These are phyloP conservation scores for Tipula confusa DNA, from an alignment of 2,888 invertebrate species.

Conservation along the genomic window DNA sequence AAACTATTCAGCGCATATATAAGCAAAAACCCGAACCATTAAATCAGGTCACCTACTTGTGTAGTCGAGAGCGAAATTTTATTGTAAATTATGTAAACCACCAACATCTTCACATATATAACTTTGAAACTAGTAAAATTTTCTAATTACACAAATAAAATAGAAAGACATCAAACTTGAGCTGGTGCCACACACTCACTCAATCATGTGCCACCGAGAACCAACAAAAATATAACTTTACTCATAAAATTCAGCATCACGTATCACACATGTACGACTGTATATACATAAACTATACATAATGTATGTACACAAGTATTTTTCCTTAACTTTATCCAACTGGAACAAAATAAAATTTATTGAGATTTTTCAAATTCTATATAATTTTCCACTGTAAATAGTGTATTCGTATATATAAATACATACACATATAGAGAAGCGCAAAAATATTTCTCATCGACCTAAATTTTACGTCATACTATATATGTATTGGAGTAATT, in stretches of 20 bases:
- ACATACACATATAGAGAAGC: background rate
- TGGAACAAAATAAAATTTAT: constrained; percentile 25
- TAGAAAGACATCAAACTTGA: background rate
- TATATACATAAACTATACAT: background rate
- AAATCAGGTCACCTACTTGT: background rate
- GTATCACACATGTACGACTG: background rate
- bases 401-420: background rate
- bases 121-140: background rate
- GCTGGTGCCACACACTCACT: background rate
- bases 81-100: no score
- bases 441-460: background rate
- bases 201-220: background rate
- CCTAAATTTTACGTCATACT: constrained; percentile 6
- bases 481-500: background rate
- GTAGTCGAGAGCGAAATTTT: background rate
- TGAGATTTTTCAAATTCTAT: background rate
- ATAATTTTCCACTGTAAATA: background rate
- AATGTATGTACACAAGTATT: background rate
- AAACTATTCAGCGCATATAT: background rate
- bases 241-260: background rate
- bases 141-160: background rate
- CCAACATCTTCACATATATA: no score
- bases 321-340: background rate
- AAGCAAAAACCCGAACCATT: background rate
- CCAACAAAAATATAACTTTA: background rate